phyloP scores from a whole-genome alignment of 2,888 invertebrate genomes.

The Mesodorylaimus sp. region DNA sequence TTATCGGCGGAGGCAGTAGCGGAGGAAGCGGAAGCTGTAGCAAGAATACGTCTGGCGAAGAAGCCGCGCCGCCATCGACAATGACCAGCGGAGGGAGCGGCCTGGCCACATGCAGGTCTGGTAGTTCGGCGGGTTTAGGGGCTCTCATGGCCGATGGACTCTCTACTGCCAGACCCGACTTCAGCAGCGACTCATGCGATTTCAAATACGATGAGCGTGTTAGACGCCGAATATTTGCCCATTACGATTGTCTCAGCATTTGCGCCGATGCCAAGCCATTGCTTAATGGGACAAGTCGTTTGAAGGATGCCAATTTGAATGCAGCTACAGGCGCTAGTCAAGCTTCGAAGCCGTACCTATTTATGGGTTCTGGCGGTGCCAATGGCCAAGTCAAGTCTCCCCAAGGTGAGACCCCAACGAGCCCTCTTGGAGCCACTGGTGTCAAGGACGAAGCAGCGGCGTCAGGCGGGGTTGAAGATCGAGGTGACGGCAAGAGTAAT shows the following conservation, averaged over 20 bases:
- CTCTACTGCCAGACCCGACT: too few relatives aligned
- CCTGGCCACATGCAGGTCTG: too few relatives aligned
- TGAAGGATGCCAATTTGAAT: background rate
- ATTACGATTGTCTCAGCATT: slow-evolving; percentile 10
- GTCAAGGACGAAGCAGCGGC: background rate
- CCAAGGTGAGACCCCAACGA: too few relatives aligned
- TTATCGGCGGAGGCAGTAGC: too few relatives aligned
- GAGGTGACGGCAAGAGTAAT: slow-evolving; percentile 15
- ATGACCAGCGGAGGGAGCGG: too few relatives aligned
- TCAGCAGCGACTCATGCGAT: slow-evolving; percentile 1
- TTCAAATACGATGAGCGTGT: slow-evolving; percentile 1
- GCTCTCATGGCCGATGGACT: too few relatives aligned
- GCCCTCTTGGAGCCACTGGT: too few relatives aligned
- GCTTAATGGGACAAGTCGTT: background rate
- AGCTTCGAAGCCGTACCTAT: background rate
- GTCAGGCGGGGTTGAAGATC: slow-evolving; percentile 3
- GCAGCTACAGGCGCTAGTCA: slow-evolving; percentile 1
- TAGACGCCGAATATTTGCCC: slow-evolving; percentile 6
- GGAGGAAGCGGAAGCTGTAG: too few relatives aligned
- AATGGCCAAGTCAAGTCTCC: background rate
- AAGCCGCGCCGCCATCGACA: too few relatives aligned
- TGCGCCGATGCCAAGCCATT: background rate
- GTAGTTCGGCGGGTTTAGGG: too few relatives aligned
- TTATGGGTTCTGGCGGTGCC: background rate
- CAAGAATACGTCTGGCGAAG: too few relatives aligned